Conservation (phyloP, 2,113 vertebrate species). For the Falcunculus frontatus region DNA sequence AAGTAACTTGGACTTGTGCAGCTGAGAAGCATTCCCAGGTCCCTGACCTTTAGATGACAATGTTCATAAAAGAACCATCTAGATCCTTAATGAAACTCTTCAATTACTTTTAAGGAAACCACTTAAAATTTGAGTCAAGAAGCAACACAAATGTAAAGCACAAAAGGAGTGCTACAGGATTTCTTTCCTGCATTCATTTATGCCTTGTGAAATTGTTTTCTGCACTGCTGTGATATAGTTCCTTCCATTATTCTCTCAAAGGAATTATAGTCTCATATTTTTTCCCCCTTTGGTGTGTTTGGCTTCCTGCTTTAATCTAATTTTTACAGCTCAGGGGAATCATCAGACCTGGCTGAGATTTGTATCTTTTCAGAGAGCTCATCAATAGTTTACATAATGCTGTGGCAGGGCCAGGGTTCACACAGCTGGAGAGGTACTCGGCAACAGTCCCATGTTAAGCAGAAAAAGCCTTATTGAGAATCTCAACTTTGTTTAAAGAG, state of each 20-base stretch:
- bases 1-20: not conserved
- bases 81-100: constrained; percentile 18
- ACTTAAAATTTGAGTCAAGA: constrained; percentile 16
- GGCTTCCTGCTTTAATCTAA: constrained; percentile 59
- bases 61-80: not conserved
- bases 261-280: constrained; percentile 34
- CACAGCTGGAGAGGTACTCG: constrained; percentile 45
- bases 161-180: not conserved
- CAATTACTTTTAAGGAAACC: not conserved
- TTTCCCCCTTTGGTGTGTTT: constrained; percentile 40
- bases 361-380: constrained; percentile 52
- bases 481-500: constrained; percentile 31
- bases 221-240: constrained; percentile 28
- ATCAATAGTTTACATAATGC: constrained; percentile 62
- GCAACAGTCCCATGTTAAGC: not conserved
- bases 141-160: not conserved
- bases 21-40: not conserved
- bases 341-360: constrained; percentile 54
- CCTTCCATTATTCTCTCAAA: constrained; percentile 46
- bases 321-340: constrained; percentile 59
- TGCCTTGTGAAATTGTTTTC: constrained; percentile 34
- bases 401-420: constrained; percentile 40
- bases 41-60: not conserved
- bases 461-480: constrained; percentile 43
- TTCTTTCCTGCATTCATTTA: constrained; percentile 41